Percentiles rank a stretch among this genome's conserved stretches.
These are phyloP conservation scores for Propithecus perrieri DNA, from an alignment of 2,797 vertebrate genomes.

Conservation along the genomic window DNA sequence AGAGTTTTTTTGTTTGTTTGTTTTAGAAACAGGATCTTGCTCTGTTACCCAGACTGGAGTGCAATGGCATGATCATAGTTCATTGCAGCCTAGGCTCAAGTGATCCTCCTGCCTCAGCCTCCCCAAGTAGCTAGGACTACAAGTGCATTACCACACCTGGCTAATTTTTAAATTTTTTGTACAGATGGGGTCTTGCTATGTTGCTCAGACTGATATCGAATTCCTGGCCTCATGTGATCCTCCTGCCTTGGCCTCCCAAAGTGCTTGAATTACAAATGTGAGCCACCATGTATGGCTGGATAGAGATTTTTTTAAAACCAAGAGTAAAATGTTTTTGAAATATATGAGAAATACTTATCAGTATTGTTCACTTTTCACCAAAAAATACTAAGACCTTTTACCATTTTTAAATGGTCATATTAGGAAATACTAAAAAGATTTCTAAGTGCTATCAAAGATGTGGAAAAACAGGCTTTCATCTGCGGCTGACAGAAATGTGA, in stretches of 20 bases:
- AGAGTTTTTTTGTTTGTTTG: background rate
- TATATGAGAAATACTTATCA: slow-evolving; percentile 32
- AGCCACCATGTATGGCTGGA: background rate
- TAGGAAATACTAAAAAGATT: slow-evolving; percentile 35
- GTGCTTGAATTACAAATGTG: background rate
- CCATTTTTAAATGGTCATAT: slow-evolving; percentile 43
- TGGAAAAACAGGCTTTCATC: slow-evolving; percentile 23
- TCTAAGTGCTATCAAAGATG: slow-evolving; percentile 2
- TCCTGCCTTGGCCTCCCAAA: background rate
- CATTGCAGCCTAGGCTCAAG: background rate
- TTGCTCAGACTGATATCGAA: background rate
- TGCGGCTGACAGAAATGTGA: background rate
- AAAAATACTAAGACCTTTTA: slow-evolving; percentile 45
- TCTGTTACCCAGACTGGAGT: background rate
- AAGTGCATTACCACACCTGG: background rate
- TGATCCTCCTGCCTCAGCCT: background rate
- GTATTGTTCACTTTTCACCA: slow-evolving; percentile 43
- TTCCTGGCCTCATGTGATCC: background rate
- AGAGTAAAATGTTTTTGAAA: slow-evolving; percentile 19
- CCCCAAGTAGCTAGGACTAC: too few species aligned
- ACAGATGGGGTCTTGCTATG: background rate
- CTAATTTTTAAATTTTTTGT: background rate
- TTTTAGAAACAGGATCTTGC: background rate
- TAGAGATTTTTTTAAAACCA: background rate
- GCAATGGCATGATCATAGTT: too few species aligned